Conservation (phyloP, 2,113 vertebrate species). For the Chlorodrepanis virens region DNA sequence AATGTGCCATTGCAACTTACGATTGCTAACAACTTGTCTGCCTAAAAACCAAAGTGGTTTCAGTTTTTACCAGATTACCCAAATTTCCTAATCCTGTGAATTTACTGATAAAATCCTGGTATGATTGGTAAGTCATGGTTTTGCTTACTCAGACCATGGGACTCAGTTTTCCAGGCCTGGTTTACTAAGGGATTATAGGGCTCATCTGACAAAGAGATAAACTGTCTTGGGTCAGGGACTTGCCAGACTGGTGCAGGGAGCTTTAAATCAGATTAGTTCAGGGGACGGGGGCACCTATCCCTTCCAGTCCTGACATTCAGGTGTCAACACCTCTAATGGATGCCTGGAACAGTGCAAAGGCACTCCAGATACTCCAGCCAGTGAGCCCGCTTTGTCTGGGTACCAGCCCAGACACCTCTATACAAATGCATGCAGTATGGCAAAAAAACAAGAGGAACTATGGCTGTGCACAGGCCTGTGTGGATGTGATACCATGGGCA, state of each 20-base stretch:
- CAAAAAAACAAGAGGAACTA: not conserved
- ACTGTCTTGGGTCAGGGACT: not conserved
- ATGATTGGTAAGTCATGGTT: not conserved
- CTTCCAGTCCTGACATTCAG: not conserved
- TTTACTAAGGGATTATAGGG: not conserved
- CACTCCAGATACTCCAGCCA: not conserved
- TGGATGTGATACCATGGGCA: not conserved
- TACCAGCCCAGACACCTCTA: not conserved
- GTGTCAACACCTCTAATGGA: not conserved
- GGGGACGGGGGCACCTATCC: not conserved
- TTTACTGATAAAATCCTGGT: not conserved
- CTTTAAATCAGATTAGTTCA: not conserved
- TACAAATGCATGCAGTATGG: fast-evolving
- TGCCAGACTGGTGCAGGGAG: not conserved
- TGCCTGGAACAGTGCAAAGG: not conserved
- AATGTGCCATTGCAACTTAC: not conserved
- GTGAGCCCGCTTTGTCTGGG: not conserved
- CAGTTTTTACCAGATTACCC: not conserved
- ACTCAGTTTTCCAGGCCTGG: not conserved
- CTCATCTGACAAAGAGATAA: not conserved
- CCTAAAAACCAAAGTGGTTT: not conserved
- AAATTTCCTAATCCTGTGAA: not conserved
- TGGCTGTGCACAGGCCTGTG: not conserved
- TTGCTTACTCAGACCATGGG: not conserved
- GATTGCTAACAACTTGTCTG: not conserved